Percentiles rank a stretch among this genome's conserved stretches.
Evolutionary conservation across 1,140 invertebrate genomes (phyloP).

Genomic region (Pemphigus obesinymphae): DNA sequence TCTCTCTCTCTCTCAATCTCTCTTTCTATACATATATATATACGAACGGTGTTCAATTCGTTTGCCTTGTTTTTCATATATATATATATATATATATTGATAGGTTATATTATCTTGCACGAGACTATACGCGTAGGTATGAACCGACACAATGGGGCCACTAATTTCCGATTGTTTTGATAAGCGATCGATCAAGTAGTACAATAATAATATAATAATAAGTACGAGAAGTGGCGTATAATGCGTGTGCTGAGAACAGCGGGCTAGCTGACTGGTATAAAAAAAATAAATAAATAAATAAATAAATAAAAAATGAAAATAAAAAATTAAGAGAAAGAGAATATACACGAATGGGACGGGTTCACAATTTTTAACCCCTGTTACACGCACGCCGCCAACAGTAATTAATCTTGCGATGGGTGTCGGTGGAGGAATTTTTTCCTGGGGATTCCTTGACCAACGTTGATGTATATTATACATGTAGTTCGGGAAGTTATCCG

Average conservation of each 20-base stretch:
- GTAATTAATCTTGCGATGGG: neutral
- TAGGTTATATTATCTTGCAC: too few species aligned
- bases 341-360: neutral
- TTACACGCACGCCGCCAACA: neutral
- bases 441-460: too few species aligned
- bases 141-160: conserved; percentile 10
- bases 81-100: neutral
- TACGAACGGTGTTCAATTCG: too few species aligned
- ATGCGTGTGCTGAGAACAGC: neutral
- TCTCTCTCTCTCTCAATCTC: too few species aligned
- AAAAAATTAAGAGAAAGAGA: neutral
- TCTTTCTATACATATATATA: too few species aligned
- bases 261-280: conserved; percentile 14
- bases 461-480: too few species aligned
- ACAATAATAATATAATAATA: neutral
- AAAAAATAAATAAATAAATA: too few species aligned
- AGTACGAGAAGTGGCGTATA: neutral
- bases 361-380: conserved; percentile 36
- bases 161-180: conserved; percentile 39
- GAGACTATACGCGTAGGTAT: neutral
- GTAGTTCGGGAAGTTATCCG: too few species aligned
- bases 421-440: too few species aligned
- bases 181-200: conserved; percentile 26
- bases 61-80: too few species aligned
- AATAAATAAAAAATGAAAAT: too few species aligned